Base-by-base conservation (phyloP, 2,888 invertebrate species). In the Thecocarcelia acutangulata region DNA sequence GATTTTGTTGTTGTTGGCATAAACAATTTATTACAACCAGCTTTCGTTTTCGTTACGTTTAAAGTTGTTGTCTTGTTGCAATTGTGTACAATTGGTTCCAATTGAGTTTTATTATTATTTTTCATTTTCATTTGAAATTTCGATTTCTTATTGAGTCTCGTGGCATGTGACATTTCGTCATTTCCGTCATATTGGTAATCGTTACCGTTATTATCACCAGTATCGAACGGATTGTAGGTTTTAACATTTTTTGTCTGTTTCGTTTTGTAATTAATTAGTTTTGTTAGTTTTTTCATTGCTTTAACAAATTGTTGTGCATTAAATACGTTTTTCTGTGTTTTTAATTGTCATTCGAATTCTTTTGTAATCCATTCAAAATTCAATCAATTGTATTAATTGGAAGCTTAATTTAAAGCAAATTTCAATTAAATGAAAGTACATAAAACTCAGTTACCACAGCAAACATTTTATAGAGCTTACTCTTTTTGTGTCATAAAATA, bases 241-340 rank as follows among this genome's bases (percentile, higher is more conserved):
- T 66, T 85, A 42, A 50, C 59, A 69, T 84, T 80, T 79, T 80
- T 86, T 68, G 74, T 75, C 85, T 80, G 85, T 85, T 80, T 85
- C 66, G 78, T 83, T 84, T 87, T 81, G 85, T 84, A 68, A 70
- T 84, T 86, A 84, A 88, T 85, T 85, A 88, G 82, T 70, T 86
- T 87, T 78, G 86, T 85, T 83, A 89, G 83, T 87, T 87, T 88
- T 86, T 85, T 88, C 88, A 88, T 88, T 84, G 64, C 79, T 48
- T 46, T 28, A 61, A 19, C 1, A 52, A 64, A 64, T 69, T 56
- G 48, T 52, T 54, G 13, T 42, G 12, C 64, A 4, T 46, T 40
- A 4, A 17, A 19, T 15, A 4, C 24, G 4, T 42, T 52, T 40
- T 61, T 56, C 4, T 50, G 54, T 50, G 4, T 6, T 12, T 54